These are phyloP conservation scores for Drosophila subpulchrella DNA, from an alignment of 1,140 invertebrate genomes.

Conservation along the genomic window DNA sequence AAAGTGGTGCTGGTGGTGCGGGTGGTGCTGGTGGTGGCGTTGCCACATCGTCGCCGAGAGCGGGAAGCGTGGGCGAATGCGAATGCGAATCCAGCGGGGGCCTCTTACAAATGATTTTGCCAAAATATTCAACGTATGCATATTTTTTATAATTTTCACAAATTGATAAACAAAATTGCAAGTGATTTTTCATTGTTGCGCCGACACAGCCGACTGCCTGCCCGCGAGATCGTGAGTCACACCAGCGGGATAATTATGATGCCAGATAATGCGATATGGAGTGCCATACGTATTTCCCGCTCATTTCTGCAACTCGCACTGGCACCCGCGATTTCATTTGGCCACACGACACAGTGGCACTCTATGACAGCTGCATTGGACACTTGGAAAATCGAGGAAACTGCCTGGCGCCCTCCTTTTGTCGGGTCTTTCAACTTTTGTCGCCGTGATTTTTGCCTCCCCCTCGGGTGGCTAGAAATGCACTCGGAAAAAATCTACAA, in stretches of 20 bases:
- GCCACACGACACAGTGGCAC: slow-evolving; percentile 72
- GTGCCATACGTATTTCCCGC: slow-evolving; percentile 69
- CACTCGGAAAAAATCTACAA: slow-evolving; percentile 4
- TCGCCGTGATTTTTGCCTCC: slow-evolving; percentile 65
- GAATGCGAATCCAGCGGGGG: slow-evolving; percentile 40
- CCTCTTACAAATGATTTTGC: slow-evolving; percentile 76
- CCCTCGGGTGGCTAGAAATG: slow-evolving; percentile 9
- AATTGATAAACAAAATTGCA: slow-evolving; percentile 83
- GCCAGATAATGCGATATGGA: slow-evolving; percentile 79
- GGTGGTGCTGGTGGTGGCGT: slow-evolving; percentile 30
- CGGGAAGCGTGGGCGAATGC: slow-evolving; percentile 53
- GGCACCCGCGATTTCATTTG: slow-evolving; percentile 47
- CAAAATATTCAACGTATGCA: slow-evolving; percentile 82
- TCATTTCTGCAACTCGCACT: slow-evolving; percentile 46
- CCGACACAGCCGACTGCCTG: slow-evolving; percentile 7
- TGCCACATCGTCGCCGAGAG: slow-evolving; percentile 64
- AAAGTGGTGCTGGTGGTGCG: slow-evolving; percentile 12
- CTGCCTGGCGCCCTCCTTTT: slow-evolving; percentile 58
- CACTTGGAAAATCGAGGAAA: slow-evolving; percentile 47
- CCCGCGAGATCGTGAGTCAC: slow-evolving; percentile 53
- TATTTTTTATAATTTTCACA: slow-evolving; percentile 83
- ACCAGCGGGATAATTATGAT: slow-evolving; percentile 75
- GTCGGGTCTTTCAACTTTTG: slow-evolving; percentile 68
- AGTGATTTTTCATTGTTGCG: slow-evolving; percentile 77
- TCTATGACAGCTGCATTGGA: slow-evolving; percentile 76